Base-by-base conservation (phyloP, 2,113 vertebrate species). In the Dicrurus megarhynchus region DNA sequence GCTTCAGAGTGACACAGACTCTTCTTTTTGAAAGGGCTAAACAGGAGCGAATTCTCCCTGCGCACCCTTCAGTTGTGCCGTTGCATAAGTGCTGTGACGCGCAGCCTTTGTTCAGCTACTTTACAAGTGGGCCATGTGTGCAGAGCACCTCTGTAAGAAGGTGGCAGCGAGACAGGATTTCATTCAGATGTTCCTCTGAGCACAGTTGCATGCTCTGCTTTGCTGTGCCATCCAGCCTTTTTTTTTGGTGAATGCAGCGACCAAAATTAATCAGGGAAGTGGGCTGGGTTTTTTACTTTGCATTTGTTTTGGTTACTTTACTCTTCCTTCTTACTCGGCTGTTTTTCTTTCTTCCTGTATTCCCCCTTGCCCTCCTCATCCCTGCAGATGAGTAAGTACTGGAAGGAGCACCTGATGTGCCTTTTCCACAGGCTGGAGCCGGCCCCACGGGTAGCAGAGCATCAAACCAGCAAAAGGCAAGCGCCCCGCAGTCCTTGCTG, bases 11-110 rank as follows among this genome's bases (percentile, higher is more conserved):
- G 0, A 55, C 5, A 4, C 27, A 80, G 70, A 41, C 67, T 73
- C 52, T 53, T 64, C 56, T 73, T 61, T 67, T 55, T 42, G 35
- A 83, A 90, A 83, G 63, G 71, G 21, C 37, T 71, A 8, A 78
- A 84, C 61, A 87, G 67, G 28, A 87, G 57, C 1, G 1, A 24
- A 1, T 63, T 59, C 63, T 91, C 39, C 44, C 30, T 9, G 27
- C 2, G 1, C 23, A 64, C 53, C 37, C 46, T 78, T 24, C 0
- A 0, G 39, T 55, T 33, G 9, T 18, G 42, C 77, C 2, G 0
- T n/a, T 80, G 47, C 9, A 0, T 57, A 46, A 93, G 56, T 27
- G 49, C 39, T 5, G 7, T 0, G 0, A n/a, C 0, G 0, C 6
- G 6, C 61, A 49, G 70, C 30, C 19, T 80, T 73, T 41, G 39